These are phyloP conservation scores for Epistrophe grossulariae DNA, from an alignment of 2,888 invertebrate genomes.

Conservation along the genomic window DNA sequence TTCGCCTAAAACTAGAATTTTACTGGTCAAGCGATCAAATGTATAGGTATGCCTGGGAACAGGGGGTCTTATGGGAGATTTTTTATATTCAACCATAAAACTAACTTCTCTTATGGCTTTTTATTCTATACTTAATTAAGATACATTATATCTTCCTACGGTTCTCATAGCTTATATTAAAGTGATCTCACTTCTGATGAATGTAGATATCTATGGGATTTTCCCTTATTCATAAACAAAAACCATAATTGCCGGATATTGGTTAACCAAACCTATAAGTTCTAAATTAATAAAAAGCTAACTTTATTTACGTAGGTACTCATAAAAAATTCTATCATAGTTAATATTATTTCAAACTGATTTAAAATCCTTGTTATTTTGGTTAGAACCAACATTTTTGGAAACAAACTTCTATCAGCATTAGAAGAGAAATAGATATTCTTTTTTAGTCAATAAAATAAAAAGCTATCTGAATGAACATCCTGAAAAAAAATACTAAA, in stretches of 20 bases:
- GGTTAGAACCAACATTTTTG: neutral
- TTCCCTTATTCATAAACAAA: neutral
- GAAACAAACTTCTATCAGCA: neutral
- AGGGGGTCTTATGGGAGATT: neutral
- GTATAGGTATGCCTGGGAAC: neutral
- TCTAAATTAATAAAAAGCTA: neutral
- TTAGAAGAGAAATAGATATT: neutral
- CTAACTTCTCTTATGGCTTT: neutral
- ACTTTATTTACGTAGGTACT: neutral
- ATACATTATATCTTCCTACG: neutral
- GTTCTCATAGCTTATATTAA: too few relatives aligned
- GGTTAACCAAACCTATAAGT: neutral
- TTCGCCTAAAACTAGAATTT: neutral
- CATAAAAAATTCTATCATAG: neutral
- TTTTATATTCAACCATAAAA: neutral
- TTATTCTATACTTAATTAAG: neutral
- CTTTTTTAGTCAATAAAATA: neutral
- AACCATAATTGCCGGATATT: neutral
- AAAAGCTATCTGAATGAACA: neutral
- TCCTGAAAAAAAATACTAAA: neutral
- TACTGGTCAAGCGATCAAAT: neutral
- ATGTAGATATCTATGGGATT: neutral
- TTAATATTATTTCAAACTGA: neutral
- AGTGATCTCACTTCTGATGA: too few relatives aligned
- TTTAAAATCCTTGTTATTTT: neutral